phyloP scores from a whole-genome alignment of 2,113 vertebrate genomes.

The Turdus rufiventris region DNA sequence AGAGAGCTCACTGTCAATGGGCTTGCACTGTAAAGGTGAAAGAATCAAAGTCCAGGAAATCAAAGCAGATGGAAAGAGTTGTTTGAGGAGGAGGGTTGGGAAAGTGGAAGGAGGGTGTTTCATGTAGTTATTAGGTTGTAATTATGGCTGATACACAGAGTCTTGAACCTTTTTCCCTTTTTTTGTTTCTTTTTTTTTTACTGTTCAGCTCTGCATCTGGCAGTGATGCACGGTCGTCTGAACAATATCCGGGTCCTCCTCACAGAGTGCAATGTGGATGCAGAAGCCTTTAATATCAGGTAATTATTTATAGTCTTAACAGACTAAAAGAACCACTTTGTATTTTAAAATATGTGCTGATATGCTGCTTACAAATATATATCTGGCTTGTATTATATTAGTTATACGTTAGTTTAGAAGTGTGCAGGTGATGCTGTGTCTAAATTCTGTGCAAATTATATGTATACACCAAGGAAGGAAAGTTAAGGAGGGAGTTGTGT shows the following conservation, averaged over 20 bases:
- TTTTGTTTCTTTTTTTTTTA: background rate
- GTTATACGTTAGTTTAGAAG: background rate
- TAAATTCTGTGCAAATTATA: background rate
- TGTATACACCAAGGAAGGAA: background rate
- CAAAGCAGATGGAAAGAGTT: background rate
- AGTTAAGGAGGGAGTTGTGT: background rate
- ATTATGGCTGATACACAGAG: background rate
- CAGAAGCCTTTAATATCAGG: constrained; percentile 96
- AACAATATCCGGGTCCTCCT: constrained; percentile 93
- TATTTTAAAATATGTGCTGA: background rate
- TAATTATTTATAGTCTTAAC: constrained; percentile 28
- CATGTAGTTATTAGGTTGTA: background rate
- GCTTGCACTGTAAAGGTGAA: background rate
- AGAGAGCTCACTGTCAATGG: background rate
- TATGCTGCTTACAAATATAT: background rate
- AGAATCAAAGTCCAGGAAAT: background rate
- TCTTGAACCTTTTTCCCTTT: background rate
- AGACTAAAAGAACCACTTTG: background rate
- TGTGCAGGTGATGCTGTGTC: background rate
- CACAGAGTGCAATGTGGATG: constrained; percentile 94
- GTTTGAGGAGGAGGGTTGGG: background rate
- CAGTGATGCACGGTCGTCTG: constrained; percentile 95
- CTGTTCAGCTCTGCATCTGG: constrained; percentile 89
- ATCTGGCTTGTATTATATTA: background rate
- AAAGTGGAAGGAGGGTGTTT: background rate